Conservation (phyloP, 2,113 vertebrate species). For the Guaruba guarouba region DNA sequence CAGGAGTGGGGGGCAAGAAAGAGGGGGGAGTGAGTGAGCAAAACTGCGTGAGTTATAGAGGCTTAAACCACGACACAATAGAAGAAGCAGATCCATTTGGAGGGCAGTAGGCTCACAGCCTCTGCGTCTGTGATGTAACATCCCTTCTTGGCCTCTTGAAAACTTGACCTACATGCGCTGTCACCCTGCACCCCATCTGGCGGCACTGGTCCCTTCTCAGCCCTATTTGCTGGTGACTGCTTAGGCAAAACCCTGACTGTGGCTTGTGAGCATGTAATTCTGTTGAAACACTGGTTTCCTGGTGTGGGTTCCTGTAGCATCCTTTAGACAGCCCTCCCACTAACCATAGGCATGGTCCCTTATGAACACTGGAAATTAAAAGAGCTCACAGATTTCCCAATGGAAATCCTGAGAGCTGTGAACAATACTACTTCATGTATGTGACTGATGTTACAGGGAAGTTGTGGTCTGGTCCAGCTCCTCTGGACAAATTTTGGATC, state of each 20-base stretch:
- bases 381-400: neutral
- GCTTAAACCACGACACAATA: too few relatives aligned
- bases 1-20: too few relatives aligned
- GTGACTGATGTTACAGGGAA: neutral
- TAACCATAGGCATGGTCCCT: neutral
- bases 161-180: neutral
- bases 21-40: too few relatives aligned
- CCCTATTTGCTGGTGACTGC: neutral
- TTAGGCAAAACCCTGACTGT: accelerated
- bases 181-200: neutral
- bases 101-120: neutral
- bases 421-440: neutral
- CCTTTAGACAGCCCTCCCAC: neutral
- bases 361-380: neutral
- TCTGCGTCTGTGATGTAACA: neutral
- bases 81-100: neutral
- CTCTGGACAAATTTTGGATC: neutral
- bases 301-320: neutral
- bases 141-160: neutral
- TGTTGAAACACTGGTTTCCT: neutral
- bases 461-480: neutral
- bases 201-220: neutral
- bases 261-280: neutral
- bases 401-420: neutral
- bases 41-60: too few relatives aligned